A percentile compares a stretch with the other conserved stretches of the same genome.
These are phyloP conservation scores for Buceros bicornis DNA, from an alignment of 2,797 vertebrate genomes.

Conservation along the genomic window DNA sequence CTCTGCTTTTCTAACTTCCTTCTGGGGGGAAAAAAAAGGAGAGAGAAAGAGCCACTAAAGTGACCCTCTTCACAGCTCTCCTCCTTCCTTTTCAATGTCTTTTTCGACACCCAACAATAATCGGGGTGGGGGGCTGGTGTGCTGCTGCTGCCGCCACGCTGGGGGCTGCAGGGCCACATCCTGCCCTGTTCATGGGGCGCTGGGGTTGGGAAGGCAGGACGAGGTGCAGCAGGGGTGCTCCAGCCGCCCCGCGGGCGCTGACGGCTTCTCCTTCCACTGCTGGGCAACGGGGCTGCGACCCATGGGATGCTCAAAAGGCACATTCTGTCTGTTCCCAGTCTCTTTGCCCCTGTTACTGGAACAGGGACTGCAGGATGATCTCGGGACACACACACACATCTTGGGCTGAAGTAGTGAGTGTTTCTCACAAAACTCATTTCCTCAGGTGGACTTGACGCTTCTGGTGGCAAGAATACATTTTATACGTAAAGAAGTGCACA, in stretches of 20 bases:
- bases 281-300: rapidly evolving
- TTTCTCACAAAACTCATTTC: background rate
- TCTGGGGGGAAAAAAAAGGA: background rate
- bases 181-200: rapidly evolving
- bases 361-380: background rate
- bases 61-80: constrained; percentile 78
- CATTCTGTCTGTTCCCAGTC: rapidly evolving
- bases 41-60: constrained; percentile 71
- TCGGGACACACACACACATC: background rate
- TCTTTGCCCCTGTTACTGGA: background rate
- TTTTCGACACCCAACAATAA: constrained; percentile 70
- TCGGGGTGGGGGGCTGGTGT: constrained; percentile 38
- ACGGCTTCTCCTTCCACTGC: background rate
- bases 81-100: constrained; percentile 72
- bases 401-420: background rate
- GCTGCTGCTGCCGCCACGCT: background rate
- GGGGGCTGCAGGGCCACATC: background rate
- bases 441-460: background rate
- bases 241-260: rapidly evolving
- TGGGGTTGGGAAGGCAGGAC: background rate
- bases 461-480: background rate
- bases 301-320: background rate
- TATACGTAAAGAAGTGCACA: background rate
- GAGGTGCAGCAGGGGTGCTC: background rate
- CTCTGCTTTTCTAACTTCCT: constrained; percentile 82